Evolutionary conservation across 2,113 vertebrate species (phyloP).

Genomic region (Leucopsar rothschildi): DNA sequence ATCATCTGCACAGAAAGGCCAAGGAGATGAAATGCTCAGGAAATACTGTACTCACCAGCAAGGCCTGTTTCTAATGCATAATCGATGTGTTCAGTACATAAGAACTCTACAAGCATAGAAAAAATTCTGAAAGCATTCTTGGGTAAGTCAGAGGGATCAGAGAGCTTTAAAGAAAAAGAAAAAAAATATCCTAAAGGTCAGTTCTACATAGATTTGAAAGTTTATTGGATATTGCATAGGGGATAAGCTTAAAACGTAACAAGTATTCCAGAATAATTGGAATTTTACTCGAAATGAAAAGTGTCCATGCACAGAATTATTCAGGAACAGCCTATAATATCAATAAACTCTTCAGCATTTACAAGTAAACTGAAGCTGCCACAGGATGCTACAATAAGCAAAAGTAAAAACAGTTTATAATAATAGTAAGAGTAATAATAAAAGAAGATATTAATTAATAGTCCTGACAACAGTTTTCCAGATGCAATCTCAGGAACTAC

Average conservation of each 20-base stretch:
- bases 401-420: not conserved
- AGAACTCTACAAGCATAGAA: constrained; percentile 94
- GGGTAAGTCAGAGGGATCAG: constrained; percentile 95
- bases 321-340: not conserved
- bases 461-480: not conserved
- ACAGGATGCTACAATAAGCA: not conserved
- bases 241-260: constrained; percentile 14
- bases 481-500: not conserved
- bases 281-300: not conserved
- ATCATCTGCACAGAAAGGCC: constrained; percentile 1
- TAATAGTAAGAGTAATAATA: not conserved
- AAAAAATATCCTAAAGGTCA: constrained; percentile 32
- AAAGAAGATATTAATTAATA: not conserved
- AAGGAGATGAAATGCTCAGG: not conserved
- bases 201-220: not conserved
- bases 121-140: constrained; percentile 98
- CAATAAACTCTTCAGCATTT: not conserved
- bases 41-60: constrained; percentile 78
- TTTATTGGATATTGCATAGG: not conserved
- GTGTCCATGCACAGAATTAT: not conserved
- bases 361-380: not conserved
- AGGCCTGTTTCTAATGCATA: constrained; percentile 98
- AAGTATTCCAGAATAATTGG: not conserved
- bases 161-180: constrained; percentile 81
- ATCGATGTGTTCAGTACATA: constrained; percentile 98